phyloP scores from a whole-genome alignment of 2,113 vertebrate genomes.

The Phainopepla nitens region DNA sequence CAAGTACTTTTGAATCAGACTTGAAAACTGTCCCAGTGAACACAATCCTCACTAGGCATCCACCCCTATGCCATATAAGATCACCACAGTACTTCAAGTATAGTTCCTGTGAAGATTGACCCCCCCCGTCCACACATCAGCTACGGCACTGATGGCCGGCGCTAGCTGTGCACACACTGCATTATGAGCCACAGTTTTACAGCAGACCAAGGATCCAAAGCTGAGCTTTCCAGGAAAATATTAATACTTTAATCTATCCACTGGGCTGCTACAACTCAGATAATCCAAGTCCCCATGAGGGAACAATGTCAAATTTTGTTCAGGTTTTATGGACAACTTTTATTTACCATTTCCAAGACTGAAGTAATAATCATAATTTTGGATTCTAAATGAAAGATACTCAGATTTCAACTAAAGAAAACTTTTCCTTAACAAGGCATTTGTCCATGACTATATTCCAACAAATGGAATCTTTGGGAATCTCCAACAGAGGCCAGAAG shows the following conservation, averaged over 20 bases:
- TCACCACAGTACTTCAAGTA: background rate
- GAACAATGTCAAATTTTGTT: background rate
- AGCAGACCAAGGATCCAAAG: background rate
- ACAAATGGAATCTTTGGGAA: background rate
- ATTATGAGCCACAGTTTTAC: background rate
- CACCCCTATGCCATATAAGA: background rate
- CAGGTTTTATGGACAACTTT: background rate
- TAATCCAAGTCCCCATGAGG: background rate
- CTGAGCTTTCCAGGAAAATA: background rate
- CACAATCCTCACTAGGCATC: background rate
- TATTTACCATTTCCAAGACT: background rate
- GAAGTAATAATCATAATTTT: background rate
- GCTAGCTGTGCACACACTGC: fast-evolving
- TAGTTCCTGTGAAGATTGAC: background rate
- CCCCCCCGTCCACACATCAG: background rate
- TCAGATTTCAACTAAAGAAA: background rate
- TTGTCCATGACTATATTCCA: background rate
- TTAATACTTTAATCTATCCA: background rate
- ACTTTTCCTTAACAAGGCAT: background rate
- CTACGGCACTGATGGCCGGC: fast-evolving
- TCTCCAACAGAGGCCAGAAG: background rate
- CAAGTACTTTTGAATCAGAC: background rate
- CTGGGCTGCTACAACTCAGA: background rate
- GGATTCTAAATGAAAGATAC: background rate
- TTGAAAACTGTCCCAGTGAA: background rate